Evolutionary conservation across 1,140 invertebrate species (phyloP).

Genomic region (Tetragnatha versicolor): DNA sequence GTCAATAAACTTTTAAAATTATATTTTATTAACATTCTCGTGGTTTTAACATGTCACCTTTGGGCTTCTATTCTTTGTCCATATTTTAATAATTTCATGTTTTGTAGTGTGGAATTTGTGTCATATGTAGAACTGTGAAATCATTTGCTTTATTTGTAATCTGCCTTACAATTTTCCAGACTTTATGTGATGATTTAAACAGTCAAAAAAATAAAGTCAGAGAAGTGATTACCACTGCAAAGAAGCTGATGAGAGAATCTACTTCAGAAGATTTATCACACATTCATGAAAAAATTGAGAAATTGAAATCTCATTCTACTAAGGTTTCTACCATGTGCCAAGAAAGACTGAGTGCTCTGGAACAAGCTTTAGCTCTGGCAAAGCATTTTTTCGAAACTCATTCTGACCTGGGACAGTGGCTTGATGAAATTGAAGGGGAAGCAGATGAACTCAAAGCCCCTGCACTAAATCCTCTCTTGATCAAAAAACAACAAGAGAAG

Average conservation of each 20-base stretch:
- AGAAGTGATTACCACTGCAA: slow-evolving; percentile 89
- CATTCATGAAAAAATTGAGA: slow-evolving; percentile 89
- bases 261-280: slow-evolving; percentile 85
- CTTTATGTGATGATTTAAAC: slow-evolving; percentile 93
- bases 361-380: slow-evolving; percentile 90
- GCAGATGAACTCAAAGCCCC: slow-evolving; percentile 89
- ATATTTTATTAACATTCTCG: too few relatives aligned
- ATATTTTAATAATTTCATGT: too few relatives aligned
- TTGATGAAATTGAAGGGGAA: slow-evolving; percentile 93
- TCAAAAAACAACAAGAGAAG: slow-evolving; percentile 91
- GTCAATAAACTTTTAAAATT: too few relatives aligned
- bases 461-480: slow-evolving; percentile 87
- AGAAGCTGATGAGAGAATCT: slow-evolving; percentile 90
- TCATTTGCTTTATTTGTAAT: not conserved
- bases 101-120: not conserved
- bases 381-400: slow-evolving; percentile 95
- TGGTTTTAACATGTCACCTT: too few relatives aligned
- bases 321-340: slow-evolving; percentile 82
- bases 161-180: slow-evolving; percentile 60
- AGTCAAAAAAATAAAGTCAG: slow-evolving; percentile 88
- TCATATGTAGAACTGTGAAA: not conserved
- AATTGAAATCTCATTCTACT: slow-evolving; percentile 89
- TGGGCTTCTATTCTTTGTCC: too few relatives aligned
- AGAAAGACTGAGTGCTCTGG: slow-evolving; percentile 85
- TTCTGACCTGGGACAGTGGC: slow-evolving; percentile 83